Percentiles rank a stretch among this genome's conserved stretches.
Conservation (phyloP, 2,113 vertebrate species). For the Salvelinus namaycush region DNA sequence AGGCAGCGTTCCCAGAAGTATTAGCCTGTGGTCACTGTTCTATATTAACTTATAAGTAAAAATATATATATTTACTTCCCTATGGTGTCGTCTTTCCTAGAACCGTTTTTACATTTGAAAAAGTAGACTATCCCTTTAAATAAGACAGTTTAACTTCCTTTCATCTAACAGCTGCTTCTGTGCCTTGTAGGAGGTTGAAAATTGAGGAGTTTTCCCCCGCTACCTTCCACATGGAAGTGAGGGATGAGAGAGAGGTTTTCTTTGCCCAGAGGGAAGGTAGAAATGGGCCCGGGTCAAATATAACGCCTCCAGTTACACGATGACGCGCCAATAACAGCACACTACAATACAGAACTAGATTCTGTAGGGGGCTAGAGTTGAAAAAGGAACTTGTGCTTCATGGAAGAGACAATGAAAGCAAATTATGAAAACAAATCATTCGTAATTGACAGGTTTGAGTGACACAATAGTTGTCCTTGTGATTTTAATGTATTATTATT, state of each 20-base stretch:
- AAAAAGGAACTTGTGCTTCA: not conserved
- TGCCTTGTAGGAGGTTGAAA: constrained; percentile 71
- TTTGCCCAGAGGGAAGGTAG: constrained; percentile 79
- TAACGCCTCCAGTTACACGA: not conserved
- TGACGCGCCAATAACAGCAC: not conserved
- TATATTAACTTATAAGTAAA: too few species aligned
- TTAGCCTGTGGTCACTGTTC: too few species aligned
- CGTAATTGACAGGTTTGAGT: too few species aligned
- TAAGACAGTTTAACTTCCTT: not conserved
- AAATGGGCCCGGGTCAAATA: not conserved
- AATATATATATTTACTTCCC: too few species aligned
- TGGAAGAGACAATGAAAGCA: too few species aligned
- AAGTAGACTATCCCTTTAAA: not conserved
- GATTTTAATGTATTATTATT: too few species aligned
- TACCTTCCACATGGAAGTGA: constrained; percentile 83
- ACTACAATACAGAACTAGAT: not conserved
- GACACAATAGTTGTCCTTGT: too few species aligned
- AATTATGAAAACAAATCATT: too few species aligned
- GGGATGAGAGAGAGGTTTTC: constrained; percentile 79
- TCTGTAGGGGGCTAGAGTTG: not conserved
- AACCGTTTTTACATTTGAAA: not conserved
- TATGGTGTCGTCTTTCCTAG: too few species aligned
- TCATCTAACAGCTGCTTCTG: not conserved
- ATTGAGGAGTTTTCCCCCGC: constrained; percentile 87
- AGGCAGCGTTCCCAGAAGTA: too few species aligned